phyloP scores from a whole-genome alignment of 2,797 vertebrate species.

The Eulemur albifrons region DNA sequence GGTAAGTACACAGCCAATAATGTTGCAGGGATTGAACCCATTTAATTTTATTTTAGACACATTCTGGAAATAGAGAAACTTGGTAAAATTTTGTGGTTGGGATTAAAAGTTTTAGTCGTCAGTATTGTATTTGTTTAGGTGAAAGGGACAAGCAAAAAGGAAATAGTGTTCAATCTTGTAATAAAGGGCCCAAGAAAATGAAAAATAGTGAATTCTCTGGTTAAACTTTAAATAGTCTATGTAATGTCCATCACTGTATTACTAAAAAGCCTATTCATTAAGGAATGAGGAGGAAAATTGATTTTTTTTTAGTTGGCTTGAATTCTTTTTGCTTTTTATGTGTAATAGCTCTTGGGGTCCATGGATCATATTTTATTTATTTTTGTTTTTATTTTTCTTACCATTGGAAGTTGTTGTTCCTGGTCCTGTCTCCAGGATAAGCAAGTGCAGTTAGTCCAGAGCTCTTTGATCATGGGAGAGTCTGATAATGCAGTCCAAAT shows the following conservation, averaged over 20 bases:
- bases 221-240: background rate
- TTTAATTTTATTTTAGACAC: slow-evolving; percentile 30
- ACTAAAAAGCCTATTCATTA: slow-evolving; percentile 28
- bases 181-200: background rate
- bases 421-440: background rate
- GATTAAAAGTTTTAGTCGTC: background rate
- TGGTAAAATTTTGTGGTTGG: background rate
- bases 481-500: background rate
- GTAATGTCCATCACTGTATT: background rate
- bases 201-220: background rate
- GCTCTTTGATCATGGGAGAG: background rate
- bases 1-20: slow-evolving; percentile 34
- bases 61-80: background rate
- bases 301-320: background rate
- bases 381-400: background rate
- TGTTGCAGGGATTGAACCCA: background rate
- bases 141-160: background rate
- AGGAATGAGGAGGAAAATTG: background rate
- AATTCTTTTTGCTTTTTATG: slow-evolving; percentile 2
- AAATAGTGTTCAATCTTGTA: background rate
- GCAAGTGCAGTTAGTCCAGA: background rate
- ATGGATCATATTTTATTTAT: background rate
- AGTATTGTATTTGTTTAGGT: background rate
- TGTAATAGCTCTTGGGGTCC: background rate
- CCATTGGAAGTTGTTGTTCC: slow-evolving; percentile 4